A percentile compares a stretch with the other conserved stretches of the same genome.
Evolutionary conservation across 2,888 invertebrate genomes (phyloP).

Genomic region (Brachylomia viminalis): DNA sequence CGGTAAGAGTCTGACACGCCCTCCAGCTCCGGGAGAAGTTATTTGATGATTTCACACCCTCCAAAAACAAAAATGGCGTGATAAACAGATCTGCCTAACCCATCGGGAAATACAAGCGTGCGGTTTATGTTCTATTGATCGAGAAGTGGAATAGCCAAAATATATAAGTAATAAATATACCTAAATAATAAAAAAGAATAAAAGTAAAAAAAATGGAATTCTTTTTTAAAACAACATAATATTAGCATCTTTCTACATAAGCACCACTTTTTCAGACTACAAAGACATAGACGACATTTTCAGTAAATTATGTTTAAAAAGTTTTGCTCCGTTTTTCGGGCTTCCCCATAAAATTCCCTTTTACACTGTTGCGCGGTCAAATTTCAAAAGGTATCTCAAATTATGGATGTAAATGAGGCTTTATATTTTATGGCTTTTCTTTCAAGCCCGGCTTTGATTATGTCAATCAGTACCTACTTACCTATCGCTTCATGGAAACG

Average conservation of each 20-base stretch:
- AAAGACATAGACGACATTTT: slow-evolving; percentile 1
- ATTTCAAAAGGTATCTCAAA: slow-evolving; percentile 45
- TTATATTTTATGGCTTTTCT: slow-evolving; percentile 15
- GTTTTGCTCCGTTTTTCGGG: slow-evolving; percentile 8
- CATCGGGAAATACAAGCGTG: background rate
- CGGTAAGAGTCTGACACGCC: too few relatives aligned
- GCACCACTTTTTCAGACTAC: background rate
- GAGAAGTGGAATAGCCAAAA: background rate
- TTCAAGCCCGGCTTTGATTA: slow-evolving; percentile 18
- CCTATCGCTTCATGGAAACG: background rate
- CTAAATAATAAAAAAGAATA: too few relatives aligned
- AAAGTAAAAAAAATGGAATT: too few relatives aligned
- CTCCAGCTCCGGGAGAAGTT: too few relatives aligned
- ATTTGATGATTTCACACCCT: too few relatives aligned
- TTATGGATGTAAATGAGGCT: slow-evolving; percentile 27
- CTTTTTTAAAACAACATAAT: background rate
- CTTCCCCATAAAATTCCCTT: slow-evolving; percentile 11
- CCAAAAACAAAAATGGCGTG: too few relatives aligned
- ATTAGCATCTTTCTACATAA: background rate
- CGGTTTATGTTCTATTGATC: background rate
- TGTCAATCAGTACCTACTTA: slow-evolving; percentile 19
- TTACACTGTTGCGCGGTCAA: slow-evolving; percentile 11
- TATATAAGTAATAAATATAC: background rate
- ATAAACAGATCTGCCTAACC: background rate
- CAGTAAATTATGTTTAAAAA: slow-evolving; percentile 21